Evolutionary conservation across 1,140 invertebrate species (phyloP), one percentile per base, ranked within the genome.

Genomic region (Daktulosphaira vitifoliae): DNA sequence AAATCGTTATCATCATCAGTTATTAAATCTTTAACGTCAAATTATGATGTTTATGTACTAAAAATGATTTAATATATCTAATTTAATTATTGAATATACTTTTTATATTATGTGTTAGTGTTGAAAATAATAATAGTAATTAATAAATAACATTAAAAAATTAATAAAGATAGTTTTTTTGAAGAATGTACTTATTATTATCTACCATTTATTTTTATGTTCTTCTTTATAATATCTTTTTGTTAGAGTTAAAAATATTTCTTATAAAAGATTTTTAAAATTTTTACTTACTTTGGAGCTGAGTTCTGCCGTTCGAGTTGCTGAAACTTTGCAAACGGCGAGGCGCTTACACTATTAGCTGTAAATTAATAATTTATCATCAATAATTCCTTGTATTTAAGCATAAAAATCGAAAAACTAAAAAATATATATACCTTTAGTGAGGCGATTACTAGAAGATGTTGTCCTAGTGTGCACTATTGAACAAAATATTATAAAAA

Each of bases 251-350:
- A 11, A 53, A 23, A 16, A 59, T 29, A 13, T 23, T 29, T 4
- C 6, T 2, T 49, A 16, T 11, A 49, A 59, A 29, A n/a, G n/a
- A n/a, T n/a, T n/a, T n/a, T n/a, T n/a, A n/a, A n/a, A n/a, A n/a
- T n/a, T n/a, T 48, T 3, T 25, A 73, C 78, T 80, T 81, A 90
- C 88, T 85, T 89, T 76, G 86, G 84, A 69, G 80, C 79, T 69
- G 86, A 88, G 74, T 87, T 87, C 76, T 89, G 86, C 73, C 86
- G 84, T 76, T 93, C 90, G 75, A 92, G 81, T 80, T 92, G 88
- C 73, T 86, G 84, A 79, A 93, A 92, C 79, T 92, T 92, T 72
- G 87, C 84, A 78, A 92, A 90, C 66, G 90, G 86, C 70, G 88
- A 90, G 71, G 87, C 81, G 46, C 56, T 66, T 16, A 68, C 33